Base-by-base conservation (phyloP, 2,888 invertebrate species). In the Phragmatobia fuliginosa region DNA sequence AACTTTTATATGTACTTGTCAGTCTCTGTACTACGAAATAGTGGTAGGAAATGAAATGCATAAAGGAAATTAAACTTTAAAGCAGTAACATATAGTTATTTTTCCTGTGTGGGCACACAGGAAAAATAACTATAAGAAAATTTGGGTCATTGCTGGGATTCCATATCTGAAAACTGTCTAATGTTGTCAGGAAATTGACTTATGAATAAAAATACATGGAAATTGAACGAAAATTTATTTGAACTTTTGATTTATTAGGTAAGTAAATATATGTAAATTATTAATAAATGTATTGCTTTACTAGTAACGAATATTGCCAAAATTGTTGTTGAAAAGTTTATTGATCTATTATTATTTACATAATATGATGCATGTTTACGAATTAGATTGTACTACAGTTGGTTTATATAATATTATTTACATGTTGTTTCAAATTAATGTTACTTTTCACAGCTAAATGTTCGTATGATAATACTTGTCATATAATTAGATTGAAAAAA, bases 231-330 rank as follows among this genome's bases (percentile, higher is more conserved):
- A 56, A 72, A 72, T 71, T 64, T 62, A 58, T 65, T 74, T 68
- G 67, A 38, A 75, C 67, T 32, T 66, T 80, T 80, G 80, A 76
- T 78, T 77, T 82, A 77, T 80, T 77, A 72, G 71, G 77, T 77
- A 80, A 76, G 75, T 82, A 82, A 77, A 73, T 73, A 70, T 67
- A 72, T 73, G 70, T 78, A 78, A 68, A 80, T 80, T 71, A 75
- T 80, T 77, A 75, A 80, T 66, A 82, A 58, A 79, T 67, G 72
- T 73, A 64, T 49, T 74, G 83, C 79, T 83, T 83, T 75, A 58
- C 66, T 79, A 72, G 74, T 80, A 76, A 77, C 62, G 60, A 67
- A 82, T 74, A 80, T 73, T 74, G 81, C 75, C 81, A 82, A 81
- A 81, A 79, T 79, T 80, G 70, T 77, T 77, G 67, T n/a, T n/a